Percentiles rank a stretch among this genome's conserved stretches.
Evolutionary conservation across 1,140 invertebrate genomes (phyloP).

Genomic region (Drosophila ficusphila): DNA sequence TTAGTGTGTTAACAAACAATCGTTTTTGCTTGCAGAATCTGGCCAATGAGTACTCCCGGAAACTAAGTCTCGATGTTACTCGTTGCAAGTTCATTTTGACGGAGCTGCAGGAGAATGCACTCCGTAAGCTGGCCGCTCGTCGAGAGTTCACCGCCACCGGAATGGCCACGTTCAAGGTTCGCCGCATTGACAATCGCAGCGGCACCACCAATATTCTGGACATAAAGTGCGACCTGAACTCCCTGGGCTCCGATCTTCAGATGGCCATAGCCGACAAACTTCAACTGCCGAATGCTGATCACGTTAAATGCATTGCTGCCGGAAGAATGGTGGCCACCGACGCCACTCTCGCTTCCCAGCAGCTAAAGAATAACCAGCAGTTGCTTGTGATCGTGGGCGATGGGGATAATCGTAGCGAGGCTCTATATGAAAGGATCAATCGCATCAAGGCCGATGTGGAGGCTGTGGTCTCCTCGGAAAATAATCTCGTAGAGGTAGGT

Average conservation of each 20-base stretch:
- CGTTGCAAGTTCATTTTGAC: slow-evolving; percentile 85
- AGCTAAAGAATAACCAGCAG: slow-evolving; percentile 88
- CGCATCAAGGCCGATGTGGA: slow-evolving; percentile 77
- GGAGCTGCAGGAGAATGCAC: slow-evolving; percentile 88
- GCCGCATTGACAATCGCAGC: slow-evolving; percentile 62
- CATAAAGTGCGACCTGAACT: slow-evolving; percentile 71
- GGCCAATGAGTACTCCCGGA: slow-evolving; percentile 80
- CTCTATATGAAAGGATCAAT: slow-evolving; percentile 65
- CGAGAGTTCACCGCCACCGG: slow-evolving; percentile 88
- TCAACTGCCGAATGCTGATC: slow-evolving; percentile 48
- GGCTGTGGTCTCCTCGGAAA: slow-evolving; percentile 63
- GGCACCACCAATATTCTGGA: slow-evolving; percentile 72
- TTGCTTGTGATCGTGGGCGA: slow-evolving; percentile 88
- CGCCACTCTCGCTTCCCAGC: slow-evolving; percentile 85
- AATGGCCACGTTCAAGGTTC: slow-evolving; percentile 75
- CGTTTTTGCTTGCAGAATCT: slow-evolving; percentile 86
- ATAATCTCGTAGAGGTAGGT: slow-evolving; percentile 65
- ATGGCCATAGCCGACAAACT: slow-evolving; percentile 85
- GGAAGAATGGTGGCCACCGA: slow-evolving; percentile 88
- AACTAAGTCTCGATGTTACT: slow-evolving; percentile 85
- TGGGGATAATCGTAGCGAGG: slow-evolving; percentile 57
- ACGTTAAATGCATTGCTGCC: slow-evolving; percentile 88
- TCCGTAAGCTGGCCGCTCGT: slow-evolving; percentile 88
- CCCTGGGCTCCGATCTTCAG: slow-evolving; percentile 86
- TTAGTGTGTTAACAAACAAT: too few relatives aligned